These are phyloP conservation scores for Melieria picta DNA, from an alignment of 2,888 invertebrate genomes.

Conservation along the genomic window DNA sequence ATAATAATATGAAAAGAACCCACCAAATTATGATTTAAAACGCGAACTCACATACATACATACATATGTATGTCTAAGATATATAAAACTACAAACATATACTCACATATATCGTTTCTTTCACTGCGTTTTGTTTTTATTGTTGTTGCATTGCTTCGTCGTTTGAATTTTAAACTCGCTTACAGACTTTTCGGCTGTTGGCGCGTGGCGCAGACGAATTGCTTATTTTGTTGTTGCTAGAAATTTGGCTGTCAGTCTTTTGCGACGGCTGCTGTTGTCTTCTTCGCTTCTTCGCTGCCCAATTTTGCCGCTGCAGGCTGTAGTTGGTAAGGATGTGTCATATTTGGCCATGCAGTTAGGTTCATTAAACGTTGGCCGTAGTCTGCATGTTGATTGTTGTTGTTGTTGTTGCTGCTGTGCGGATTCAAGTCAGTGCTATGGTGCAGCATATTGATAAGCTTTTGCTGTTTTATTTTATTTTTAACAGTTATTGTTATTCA, in stretches of 20 bases:
- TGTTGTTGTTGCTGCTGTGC: neutral
- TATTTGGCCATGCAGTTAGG: conserved; percentile 31
- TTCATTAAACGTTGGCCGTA: conserved; percentile 42
- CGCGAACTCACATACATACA: neutral
- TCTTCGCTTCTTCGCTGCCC: neutral
- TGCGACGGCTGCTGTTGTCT: conserved; percentile 1
- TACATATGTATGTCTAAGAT: no score
- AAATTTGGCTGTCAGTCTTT: conserved; percentile 1
- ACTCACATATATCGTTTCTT: neutral
- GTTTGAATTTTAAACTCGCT: conserved; percentile 28
- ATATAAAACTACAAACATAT: no score
- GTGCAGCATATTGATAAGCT: neutral
- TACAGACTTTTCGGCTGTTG: no score
- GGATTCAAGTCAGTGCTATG: neutral
- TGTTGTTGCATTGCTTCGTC: conserved; percentile 35
- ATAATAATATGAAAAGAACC: conserved; percentile 41
- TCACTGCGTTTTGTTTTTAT: conserved; percentile 3
- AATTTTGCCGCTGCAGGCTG: conserved; percentile 5
- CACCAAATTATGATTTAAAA: conserved; percentile 23
- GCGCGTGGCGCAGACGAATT: conserved; percentile 15
- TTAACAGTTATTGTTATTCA: neutral
- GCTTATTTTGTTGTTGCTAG: conserved; percentile 22
- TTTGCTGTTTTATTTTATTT: conserved; percentile 16
- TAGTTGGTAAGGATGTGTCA: conserved; percentile 32
- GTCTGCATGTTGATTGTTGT: no score